A percentile compares a stretch with the other conserved stretches of the same genome.
phyloP scores from a whole-genome alignment of 2,797 vertebrate species.

The Brotula barbata region DNA sequence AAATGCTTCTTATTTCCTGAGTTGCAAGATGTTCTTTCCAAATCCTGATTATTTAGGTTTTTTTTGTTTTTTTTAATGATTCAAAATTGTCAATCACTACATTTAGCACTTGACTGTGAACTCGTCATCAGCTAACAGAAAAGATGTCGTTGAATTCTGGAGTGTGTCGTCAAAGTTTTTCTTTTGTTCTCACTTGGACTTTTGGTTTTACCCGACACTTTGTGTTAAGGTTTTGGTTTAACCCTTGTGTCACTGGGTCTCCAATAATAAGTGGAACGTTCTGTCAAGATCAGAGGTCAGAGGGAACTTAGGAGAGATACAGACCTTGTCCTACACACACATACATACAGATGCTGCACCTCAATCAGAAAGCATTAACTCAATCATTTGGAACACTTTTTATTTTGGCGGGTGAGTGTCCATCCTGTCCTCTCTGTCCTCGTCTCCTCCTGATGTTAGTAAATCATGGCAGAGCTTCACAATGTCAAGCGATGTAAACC shows the following conservation, averaged over 20 bases:
- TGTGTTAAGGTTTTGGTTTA: conserved; percentile 8
- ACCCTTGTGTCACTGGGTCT: neutral
- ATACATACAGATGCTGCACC: conserved; percentile 41
- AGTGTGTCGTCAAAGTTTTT: neutral
- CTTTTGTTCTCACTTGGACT: conserved; percentile 2
- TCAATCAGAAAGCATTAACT: conserved; percentile 59
- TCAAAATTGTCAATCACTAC: conserved; percentile 92
- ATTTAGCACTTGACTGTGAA: conserved; percentile 95
- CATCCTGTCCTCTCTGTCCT: neutral
- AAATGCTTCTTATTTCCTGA: conserved; percentile 78
- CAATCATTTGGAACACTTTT: conserved; percentile 34
- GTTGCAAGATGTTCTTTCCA: conserved; percentile 79
- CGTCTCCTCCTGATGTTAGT: conserved; percentile 22
- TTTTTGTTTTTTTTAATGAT: conserved; percentile 46
- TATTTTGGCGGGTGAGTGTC: conserved; percentile 13
- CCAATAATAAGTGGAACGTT: conserved; percentile 2
- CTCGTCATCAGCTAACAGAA: conserved; percentile 36
- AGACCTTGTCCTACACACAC: conserved; percentile 8
- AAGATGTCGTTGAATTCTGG: conserved; percentile 59
- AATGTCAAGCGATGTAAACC: conserved; percentile 86
- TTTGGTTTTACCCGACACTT: conserved; percentile 4
- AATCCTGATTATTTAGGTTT: conserved; percentile 58
- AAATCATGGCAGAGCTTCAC: conserved; percentile 83
- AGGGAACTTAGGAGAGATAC: conserved; percentile 35
- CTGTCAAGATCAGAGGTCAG: conserved; percentile 34